Base-by-base conservation (phyloP, 2,797 vertebrate genomes). In the Enteromius argenteus region DNA sequence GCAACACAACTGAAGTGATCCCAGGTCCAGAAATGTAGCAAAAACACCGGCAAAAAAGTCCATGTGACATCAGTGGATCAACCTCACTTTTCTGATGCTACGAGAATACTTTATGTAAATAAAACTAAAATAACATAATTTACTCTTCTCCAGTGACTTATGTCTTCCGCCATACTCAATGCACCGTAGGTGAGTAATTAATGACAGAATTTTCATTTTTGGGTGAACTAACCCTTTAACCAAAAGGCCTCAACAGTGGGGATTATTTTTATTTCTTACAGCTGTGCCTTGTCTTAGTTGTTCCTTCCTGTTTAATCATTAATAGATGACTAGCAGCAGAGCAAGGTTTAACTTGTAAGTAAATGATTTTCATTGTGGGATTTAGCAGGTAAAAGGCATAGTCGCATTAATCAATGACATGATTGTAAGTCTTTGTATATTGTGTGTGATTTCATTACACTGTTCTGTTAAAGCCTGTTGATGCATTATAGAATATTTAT, bases 291-390 rank as follows among this genome's bases (percentile, higher is more conserved):
- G 10, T 46, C 27, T 64, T n/a, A 21, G 39, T 49, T 46, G 5
- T 66, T 49, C 27, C 27, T 49, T 19, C 44, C 15, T 66, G 60
- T 27, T 79, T 66, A 35, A 79, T n/a, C 17, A 66, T 79, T 79
- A n/a, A 66, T 49, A 27, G 23, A 64, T 39, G 27, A 21, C 56
- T 32, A 19, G 30, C 42, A 66, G 27, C 42, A 66, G 27, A 79
- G 27, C 76, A 49, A 79, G 42, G 60, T n/a, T 49, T 66, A 66
- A 79, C 76, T 49, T 62, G 7, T 42, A n/a, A 32, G 76, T 66
- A 77, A 83, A 76, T 56, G 67, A 42, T 58, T 51, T 81, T 81
- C 67, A 62, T 81, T 23, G 62, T 51, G 79, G 37, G 67, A 75
- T 44, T 80, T 3, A 75, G 80, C 58, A 8, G 35, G n/a, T 32